Conservation (phyloP, 2,113 vertebrate species). For the Piliocolobus tephrosceles region DNA sequence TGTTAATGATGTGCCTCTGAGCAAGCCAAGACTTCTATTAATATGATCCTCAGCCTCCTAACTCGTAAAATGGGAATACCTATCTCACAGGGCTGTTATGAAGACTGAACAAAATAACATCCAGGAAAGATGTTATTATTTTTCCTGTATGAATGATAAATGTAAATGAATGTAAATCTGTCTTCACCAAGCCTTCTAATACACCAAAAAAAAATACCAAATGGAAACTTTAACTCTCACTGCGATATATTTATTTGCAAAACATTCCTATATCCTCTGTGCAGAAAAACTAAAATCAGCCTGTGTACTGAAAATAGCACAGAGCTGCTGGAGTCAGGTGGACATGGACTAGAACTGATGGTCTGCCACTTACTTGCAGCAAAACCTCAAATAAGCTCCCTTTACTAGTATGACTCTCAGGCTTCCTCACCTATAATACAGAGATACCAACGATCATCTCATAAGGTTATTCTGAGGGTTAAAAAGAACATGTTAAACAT, state of each 20-base stretch:
- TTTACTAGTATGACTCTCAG: not conserved
- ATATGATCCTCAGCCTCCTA: not conserved
- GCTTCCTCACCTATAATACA: not conserved
- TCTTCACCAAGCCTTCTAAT: not conserved
- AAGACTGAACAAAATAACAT: slow-evolving; percentile 35
- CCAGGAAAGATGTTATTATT: not conserved
- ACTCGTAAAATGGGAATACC: slow-evolving; percentile 11
- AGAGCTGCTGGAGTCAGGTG: not conserved
- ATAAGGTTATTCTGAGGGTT: not conserved
- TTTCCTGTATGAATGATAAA: not conserved
- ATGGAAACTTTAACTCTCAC: not conserved
- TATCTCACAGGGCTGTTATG: not conserved
- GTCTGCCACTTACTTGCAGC: not conserved
- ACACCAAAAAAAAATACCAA: not conserved
- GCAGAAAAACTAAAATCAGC: not conserved
- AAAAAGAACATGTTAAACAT: not conserved
- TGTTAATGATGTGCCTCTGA: slow-evolving; percentile 12
- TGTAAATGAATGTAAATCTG: slow-evolving; percentile 8
- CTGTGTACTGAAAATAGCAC: not conserved
- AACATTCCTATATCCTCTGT: not conserved
- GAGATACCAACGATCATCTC: not conserved
- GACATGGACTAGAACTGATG: not conserved
- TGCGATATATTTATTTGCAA: not conserved
- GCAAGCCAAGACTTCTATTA: not conserved
- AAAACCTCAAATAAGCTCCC: slow-evolving; percentile 17